These are phyloP conservation scores for Brachionus calyciflorus DNA, from an alignment of 1,140 invertebrate species.

Conservation along the genomic window DNA sequence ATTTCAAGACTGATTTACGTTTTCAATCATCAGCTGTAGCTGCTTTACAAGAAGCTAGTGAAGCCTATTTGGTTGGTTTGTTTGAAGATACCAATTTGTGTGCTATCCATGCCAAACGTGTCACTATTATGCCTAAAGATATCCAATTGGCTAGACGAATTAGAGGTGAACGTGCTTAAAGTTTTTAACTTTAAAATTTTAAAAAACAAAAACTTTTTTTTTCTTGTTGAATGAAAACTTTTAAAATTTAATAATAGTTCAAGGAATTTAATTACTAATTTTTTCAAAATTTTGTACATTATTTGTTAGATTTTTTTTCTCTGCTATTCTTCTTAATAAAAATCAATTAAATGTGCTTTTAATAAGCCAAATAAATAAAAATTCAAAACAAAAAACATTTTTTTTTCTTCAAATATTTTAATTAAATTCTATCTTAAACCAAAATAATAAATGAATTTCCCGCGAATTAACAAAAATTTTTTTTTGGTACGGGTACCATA, in stretches of 20 bases:
- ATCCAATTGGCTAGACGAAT: conserved; percentile 68
- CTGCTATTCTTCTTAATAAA: not conserved
- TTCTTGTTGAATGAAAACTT: conserved; percentile 6
- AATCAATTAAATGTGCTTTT: conserved; percentile 1
- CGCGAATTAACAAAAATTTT: no score
- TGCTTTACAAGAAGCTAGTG: conserved; percentile 72
- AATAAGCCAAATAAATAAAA: conserved; percentile 34
- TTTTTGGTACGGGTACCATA: no score
- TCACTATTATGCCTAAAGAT: conserved; percentile 93
- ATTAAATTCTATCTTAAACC: not conserved
- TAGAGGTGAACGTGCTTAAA: conserved; percentile 57
- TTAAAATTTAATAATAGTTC: conserved; percentile 21
- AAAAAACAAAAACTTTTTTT: conserved; percentile 23
- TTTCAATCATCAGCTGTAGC: conserved; percentile 65
- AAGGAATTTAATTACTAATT: not conserved
- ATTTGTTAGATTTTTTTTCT: conserved; percentile 29
- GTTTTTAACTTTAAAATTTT: not conserved
- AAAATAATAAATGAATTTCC: not conserved
- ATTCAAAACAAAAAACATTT: not conserved
- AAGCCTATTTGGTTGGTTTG: conserved; percentile 80
- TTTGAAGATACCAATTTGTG: conserved; percentile 89
- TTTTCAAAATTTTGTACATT: conserved; percentile 38
- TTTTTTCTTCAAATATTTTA: not conserved
- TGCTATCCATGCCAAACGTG: conserved; percentile 87
- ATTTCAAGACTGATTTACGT: conserved; percentile 68